Evolutionary conservation across 2,113 vertebrate species (phyloP), one percentile per base, ranked within the genome.

Genomic region (Saccopteryx leptura): DNA sequence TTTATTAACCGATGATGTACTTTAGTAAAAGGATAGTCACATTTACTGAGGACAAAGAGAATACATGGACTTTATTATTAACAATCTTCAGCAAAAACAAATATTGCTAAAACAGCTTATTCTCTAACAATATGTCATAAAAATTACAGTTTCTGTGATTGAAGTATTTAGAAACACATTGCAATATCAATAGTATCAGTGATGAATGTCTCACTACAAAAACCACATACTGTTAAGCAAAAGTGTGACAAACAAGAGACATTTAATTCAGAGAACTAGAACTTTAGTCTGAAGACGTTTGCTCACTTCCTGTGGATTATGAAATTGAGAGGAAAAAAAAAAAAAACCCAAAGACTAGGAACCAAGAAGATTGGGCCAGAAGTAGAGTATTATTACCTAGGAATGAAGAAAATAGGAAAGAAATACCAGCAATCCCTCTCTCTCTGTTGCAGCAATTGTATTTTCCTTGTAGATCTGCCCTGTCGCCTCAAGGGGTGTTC

Each of bases 401-500:
- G 12, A 81, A 48, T 13, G 39, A 6, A 33, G 23, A 50, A 46
- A 5, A 18, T 9, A 39, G 26, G 11, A 24, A 66, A 54, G 39
- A 28, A 9, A 39, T 50, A 18, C 31, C 50, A 54, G 13, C 18
- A 54, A 1, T 11, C 52, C 31, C 75, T 54, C 24, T 18, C 31
- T 60, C 3, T 83, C 33, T 19, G 8, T 15, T 52, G 21, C 7
- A n/a, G 17, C 2, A n/a, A 0, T 31, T 92, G 19, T 23, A 72
- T 33, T n/a, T 31, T 24, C 15, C 33, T 46, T 69, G 5, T 23
- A 31, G 4, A 23, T 21, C 60, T 74, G 10, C 8, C 48, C 63
- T 2, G 1, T 13, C 28, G 7, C 0, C 0, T 63, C 61, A 61
- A 0, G 11, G 52, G 3, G 18, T 39, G 0, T 54, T 92, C 63